phyloP scores from a whole-genome alignment of 2,797 vertebrate species.

The Meriones psammophilus region DNA sequence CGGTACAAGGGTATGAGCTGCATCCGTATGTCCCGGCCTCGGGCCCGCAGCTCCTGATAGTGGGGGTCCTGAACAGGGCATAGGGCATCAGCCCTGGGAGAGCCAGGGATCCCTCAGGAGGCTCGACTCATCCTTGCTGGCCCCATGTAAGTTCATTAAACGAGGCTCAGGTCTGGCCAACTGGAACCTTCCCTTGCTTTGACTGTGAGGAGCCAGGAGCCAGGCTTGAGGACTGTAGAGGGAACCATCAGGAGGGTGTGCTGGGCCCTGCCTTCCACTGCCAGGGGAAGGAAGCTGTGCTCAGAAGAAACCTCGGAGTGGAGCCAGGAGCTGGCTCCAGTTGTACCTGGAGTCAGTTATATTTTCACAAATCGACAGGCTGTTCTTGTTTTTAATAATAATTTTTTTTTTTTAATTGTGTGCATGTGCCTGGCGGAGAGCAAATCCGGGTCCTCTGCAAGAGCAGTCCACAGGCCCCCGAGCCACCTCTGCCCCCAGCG shows the following conservation, averaged over 20 bases:
- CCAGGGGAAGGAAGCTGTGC: not conserved
- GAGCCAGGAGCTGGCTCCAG: not conserved
- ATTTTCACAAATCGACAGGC: not conserved
- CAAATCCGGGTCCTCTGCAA: not conserved
- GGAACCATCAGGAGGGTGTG: not conserved
- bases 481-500: not conserved
- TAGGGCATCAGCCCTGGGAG: not conserved
- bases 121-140: not conserved
- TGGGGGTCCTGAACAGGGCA: slow-evolving; percentile 87
- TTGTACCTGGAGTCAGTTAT: not conserved
- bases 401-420: not conserved
- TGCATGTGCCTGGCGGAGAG: too few relatives aligned
- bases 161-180: not conserved
- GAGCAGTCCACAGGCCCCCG: not conserved
- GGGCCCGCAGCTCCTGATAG: slow-evolving; percentile 87
- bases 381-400: not conserved
- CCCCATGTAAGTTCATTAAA: not conserved
- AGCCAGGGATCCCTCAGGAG: not conserved
- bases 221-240: not conserved
- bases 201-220: not conserved
- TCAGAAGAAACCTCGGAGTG: not conserved
- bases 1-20: slow-evolving; percentile 87
- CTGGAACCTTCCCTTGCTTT: not conserved
- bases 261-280: not conserved
- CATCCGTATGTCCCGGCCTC: slow-evolving; percentile 90